These are phyloP conservation scores for Aphis gossypii DNA, from an alignment of 1,140 invertebrate genomes.

Conservation along the genomic window DNA sequence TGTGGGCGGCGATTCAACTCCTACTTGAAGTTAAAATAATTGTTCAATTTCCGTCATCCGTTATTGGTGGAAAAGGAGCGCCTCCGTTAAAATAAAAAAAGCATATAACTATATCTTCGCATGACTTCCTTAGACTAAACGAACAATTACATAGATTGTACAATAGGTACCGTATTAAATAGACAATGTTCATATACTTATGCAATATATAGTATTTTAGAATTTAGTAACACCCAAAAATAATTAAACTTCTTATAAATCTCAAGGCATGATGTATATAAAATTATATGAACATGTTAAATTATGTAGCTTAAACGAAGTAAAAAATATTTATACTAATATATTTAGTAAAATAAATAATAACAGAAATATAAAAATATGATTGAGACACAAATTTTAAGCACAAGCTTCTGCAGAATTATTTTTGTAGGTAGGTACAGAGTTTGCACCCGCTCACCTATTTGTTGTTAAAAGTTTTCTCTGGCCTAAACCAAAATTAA, in stretches of 20 bases:
- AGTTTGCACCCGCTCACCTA: not conserved
- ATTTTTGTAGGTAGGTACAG: not conserved
- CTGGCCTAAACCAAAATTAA: not conserved
- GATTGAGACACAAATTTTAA: not conserved
- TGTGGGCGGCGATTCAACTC: slow-evolving; percentile 40
- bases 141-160: slow-evolving; percentile 24
- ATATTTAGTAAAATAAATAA: not conserved
- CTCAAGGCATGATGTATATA: not conserved
- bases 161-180: slow-evolving; percentile 35
- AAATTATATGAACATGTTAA: not conserved
- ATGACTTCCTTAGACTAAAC: slow-evolving; percentile 27
- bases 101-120: not conserved
- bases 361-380: not conserved
- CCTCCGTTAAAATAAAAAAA: slow-evolving; percentile 46
- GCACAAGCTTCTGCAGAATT: not conserved
- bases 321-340: not conserved
- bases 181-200: not conserved
- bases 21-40: slow-evolving; percentile 52
- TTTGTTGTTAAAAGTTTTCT: not conserved
- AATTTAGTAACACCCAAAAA: not conserved
- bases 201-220: not conserved
- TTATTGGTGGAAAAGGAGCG: slow-evolving; percentile 51
- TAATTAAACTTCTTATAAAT: not conserved
- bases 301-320: not conserved
- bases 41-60: slow-evolving; percentile 53